Conservation (phyloP, 1,140 invertebrate genomes). For the Drosophila bifasciata region DNA sequence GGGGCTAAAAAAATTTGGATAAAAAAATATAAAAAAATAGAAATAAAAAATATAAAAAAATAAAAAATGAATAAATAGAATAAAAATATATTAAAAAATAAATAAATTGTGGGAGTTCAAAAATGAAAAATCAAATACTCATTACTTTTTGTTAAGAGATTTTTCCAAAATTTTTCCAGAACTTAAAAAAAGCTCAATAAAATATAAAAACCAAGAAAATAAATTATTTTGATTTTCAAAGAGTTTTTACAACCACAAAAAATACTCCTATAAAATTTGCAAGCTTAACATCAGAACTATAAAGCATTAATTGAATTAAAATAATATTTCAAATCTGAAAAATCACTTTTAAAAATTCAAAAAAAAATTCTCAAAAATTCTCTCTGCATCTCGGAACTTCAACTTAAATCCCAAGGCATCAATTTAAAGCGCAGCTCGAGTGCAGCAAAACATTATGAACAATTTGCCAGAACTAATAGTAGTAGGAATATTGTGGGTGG, state of each 20-base stretch:
- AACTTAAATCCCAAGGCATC: not conserved
- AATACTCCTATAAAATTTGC: too few species aligned
- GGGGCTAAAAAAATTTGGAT: too few species aligned
- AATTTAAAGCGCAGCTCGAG: conserved; percentile 19
- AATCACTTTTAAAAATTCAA: not conserved
- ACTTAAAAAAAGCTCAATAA: not conserved
- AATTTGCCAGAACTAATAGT: conserved; percentile 55
- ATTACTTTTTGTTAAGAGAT: not conserved
- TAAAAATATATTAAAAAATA: too few species aligned
- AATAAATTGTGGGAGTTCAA: too few species aligned
- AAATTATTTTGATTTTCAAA: not conserved
- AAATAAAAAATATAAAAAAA: too few species aligned
- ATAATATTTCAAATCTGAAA: not conserved
- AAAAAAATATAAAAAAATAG: too few species aligned
- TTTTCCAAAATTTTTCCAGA: not conserved
- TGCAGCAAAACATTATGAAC: conserved; percentile 40
- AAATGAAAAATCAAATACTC: too few species aligned
- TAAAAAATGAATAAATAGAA: too few species aligned
- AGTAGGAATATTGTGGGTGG: conserved; percentile 34
- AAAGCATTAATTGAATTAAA: not conserved
- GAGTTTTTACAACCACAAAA: too few species aligned
- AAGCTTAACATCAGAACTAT: too few species aligned
- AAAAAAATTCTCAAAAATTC: not conserved
- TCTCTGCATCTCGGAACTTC: not conserved
- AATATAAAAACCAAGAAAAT: not conserved